Base-by-base conservation (phyloP, 2,113 vertebrate species). In the Dermatemys mawii region DNA sequence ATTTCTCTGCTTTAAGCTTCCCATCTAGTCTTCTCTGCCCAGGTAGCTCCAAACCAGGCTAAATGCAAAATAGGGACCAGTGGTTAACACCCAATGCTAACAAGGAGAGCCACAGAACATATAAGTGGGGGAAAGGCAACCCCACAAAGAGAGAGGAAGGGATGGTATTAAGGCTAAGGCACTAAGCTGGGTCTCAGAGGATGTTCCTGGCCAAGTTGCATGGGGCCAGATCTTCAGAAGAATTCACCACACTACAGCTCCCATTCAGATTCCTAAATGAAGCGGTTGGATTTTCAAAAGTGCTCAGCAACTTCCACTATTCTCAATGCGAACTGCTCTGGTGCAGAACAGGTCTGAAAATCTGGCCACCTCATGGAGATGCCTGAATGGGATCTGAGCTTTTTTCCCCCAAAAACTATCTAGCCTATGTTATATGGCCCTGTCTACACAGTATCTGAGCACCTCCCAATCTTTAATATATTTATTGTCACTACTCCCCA, bases 61-160 rank as follows among this genome's bases (percentile, higher is more conserved):
- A 46, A 46, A 76, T 76, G 46, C 38, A 46, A 76, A 27, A 76
- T 26, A 38, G 19, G n/a, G 19, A 27, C 41, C 24, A 76, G 24
- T 13, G 22, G 38, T 27, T 46, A 46, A 24, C 26, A 27, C 41
- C 41, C 12, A 5, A 5, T 76, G 73, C n/a, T 70, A 38, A 76
- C 5, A 76, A 24, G 26, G 26, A 27, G n/a, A 4, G 35, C 8
- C 5, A 3, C 6, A 6, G 79, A 49, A 29, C 5, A 24, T 79
- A 29, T 14, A 0, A 35, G 3, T 14, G 2, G 11, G 41, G 4
- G 6, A 27, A 26, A 24, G 38, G 38, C 70, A 41, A 26, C 41
- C 6, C 22, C 70, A 76, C 41, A 76, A 26, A 76, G 27, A 26
- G 73, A 75, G 24, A 46, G 21, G 38, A 46, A 75, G 24, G 5